Evolutionary conservation across 2,113 vertebrate genomes (phyloP).

Genomic region (Pholis gunnellus): DNA sequence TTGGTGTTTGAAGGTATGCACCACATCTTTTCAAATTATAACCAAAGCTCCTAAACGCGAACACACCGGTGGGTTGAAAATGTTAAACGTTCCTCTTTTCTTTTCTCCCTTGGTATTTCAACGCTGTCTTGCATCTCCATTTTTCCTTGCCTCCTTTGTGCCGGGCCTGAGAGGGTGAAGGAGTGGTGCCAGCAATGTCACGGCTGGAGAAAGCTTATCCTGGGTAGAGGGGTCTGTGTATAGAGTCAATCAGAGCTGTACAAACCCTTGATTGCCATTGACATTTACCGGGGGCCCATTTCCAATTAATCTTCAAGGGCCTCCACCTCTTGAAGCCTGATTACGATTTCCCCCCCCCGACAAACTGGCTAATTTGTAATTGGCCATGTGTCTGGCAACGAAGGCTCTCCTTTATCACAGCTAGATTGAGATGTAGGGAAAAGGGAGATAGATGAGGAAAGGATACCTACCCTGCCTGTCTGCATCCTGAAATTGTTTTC

Average conservation of each 20-base stretch:
- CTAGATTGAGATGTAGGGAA: slow-evolving; percentile 66
- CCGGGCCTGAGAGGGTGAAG: slow-evolving; percentile 64
- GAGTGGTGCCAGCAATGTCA: slow-evolving; percentile 76
- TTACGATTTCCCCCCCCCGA: slow-evolving; percentile 77
- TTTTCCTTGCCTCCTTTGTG: slow-evolving; percentile 68
- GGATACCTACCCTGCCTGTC: slow-evolving; percentile 17
- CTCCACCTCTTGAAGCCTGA: slow-evolving; percentile 86
- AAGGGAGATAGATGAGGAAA: slow-evolving; percentile 56
- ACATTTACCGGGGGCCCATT: slow-evolving; percentile 85
- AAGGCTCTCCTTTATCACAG: slow-evolving; percentile 73
- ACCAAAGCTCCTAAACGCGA: slow-evolving; percentile 68
- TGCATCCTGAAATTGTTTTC: slow-evolving; percentile 38
- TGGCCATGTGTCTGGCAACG: slow-evolving; percentile 80
- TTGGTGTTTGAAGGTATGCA: slow-evolving; percentile 51
- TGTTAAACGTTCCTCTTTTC: slow-evolving; percentile 62
- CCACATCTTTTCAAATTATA: slow-evolving; percentile 63
- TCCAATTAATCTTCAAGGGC: slow-evolving; percentile 89
- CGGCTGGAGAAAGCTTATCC: slow-evolving; percentile 77
- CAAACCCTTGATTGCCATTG: slow-evolving; percentile 85
- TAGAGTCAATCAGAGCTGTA: slow-evolving; percentile 83
- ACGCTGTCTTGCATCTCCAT: slow-evolving; percentile 55
- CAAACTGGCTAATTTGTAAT: slow-evolving; percentile 87
- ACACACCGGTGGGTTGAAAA: slow-evolving; percentile 64
- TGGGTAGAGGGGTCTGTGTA: slow-evolving; percentile 75
- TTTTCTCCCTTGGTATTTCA: slow-evolving; percentile 65